Percentiles rank a stretch among this genome's conserved stretches.
phyloP scores from a whole-genome alignment of 35 echinoderm and acorn worm species.

The Hemicentrotus pulcherrimus region DNA sequence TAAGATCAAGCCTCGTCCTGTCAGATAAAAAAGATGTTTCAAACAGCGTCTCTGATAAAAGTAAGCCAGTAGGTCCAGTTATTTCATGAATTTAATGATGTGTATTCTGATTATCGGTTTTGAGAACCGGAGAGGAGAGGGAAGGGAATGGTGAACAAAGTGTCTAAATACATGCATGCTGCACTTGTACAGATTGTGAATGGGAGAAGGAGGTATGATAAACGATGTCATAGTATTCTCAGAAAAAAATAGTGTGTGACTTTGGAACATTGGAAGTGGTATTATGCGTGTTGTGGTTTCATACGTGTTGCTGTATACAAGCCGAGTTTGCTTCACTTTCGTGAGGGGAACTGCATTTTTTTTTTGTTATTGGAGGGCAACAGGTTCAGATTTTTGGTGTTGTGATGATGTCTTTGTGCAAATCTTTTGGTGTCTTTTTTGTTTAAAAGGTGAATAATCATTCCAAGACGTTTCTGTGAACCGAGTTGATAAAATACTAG shows the following conservation, averaged over 20 bases:
- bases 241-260: conserved; percentile 1
- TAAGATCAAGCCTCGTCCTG: too few species aligned
- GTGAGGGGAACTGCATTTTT: neutral
- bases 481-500: neutral
- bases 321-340: neutral
- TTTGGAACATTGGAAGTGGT: neutral
- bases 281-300: neutral
- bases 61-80: neutral
- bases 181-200: neutral
- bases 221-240: neutral
- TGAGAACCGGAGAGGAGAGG: neutral
- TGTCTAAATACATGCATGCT: neutral
- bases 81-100: neutral
- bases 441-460: neutral
- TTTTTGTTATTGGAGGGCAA: neutral
- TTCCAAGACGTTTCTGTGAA: neutral
- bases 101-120: neutral
- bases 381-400: neutral
- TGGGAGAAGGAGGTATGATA: neutral
- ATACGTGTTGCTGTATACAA: neutral
- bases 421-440: neutral
- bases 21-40: too few species aligned
- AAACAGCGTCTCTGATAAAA: too few species aligned
- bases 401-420: neutral
- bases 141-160: neutral